These are phyloP conservation scores for Platysteira castanea DNA, from an alignment of 2,113 vertebrate genomes.

Conservation along the genomic window DNA sequence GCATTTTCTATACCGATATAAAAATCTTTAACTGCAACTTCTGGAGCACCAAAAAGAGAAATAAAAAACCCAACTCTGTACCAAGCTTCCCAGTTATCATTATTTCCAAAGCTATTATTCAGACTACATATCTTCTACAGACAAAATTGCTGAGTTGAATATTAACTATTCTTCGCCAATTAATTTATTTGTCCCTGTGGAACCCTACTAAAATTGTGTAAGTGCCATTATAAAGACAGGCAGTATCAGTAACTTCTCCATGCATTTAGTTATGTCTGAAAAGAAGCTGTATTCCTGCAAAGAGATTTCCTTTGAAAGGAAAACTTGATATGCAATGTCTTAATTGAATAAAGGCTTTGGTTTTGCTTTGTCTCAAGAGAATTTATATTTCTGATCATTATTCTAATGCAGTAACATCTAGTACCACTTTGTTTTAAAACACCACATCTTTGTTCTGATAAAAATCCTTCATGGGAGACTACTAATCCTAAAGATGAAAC, in stretches of 20 bases:
- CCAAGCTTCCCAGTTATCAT: neutral
- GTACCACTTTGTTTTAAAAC: neutral
- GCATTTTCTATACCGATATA: neutral
- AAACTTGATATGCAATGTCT: neutral
- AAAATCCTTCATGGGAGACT: neutral
- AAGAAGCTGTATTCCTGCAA: neutral
- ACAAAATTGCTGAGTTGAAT: neutral
- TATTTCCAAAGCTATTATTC: neutral
- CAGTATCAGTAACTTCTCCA: neutral
- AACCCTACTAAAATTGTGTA: neutral
- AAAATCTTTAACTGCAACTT: neutral
- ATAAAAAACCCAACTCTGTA: neutral
- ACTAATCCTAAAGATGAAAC: neutral
- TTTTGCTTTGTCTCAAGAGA: neutral
- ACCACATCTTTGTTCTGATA: neutral
- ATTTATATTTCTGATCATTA: neutral
- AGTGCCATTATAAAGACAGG: neutral
- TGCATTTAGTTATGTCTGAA: neutral
- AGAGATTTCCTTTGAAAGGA: neutral
- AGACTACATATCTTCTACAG: neutral
- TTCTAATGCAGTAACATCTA: neutral
- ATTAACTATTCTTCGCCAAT: neutral
- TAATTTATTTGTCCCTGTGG: neutral
- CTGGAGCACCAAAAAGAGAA: neutral
- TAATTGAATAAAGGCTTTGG: neutral